Evolutionary conservation across 2,113 vertebrate species (phyloP), one percentile per base, ranked within the genome.

Genomic region (Dolichallabes microphthalmus): DNA sequence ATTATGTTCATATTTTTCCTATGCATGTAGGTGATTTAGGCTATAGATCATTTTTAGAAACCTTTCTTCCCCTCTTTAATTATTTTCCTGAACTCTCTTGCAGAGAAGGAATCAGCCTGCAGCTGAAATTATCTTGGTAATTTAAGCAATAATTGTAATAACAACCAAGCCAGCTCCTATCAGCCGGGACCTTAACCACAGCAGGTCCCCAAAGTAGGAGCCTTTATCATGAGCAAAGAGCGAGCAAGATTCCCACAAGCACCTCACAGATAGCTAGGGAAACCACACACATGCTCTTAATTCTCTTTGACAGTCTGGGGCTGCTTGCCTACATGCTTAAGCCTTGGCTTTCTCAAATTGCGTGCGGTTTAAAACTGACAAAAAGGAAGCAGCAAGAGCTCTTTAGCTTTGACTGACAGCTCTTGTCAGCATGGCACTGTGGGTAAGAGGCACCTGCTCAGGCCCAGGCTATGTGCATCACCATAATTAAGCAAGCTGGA

Each of bases 401-500:
- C 90, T 89, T 86, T 89, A 57, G 81, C 83, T 85, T 88, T 94
- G 95, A 95, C 94, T 95, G 95, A 91, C 95, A 93, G 92, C 90
- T 89, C 91, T 92, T 92, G 92, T 95, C 94, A 87, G 92, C 64
- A 77, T 87, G 87, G 88, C 89, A 92, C 91, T 91, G 90, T 90
- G 92, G 91, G 91, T 91, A 90, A 92, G 91, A 94, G 89, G 91
- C 93, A 94, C 93, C 93, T 94, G 93, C 92, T 90, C 91, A 83
- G 57, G 89, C 87, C 91, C 93, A 91, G 78, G 92, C 91, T 92
- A 93, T 92, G 90, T 89, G 91, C 86, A 39, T 52, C 79, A 89
- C 91, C 90, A 93, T 94, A 94, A 95, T 94, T 94, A 94, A 90
- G 89, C 91, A 90, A 57, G 52, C 76, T 13, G 57, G 11, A 27